Conservation (phyloP, 2,113 vertebrate genomes). For the Corythaixoides concolor region DNA sequence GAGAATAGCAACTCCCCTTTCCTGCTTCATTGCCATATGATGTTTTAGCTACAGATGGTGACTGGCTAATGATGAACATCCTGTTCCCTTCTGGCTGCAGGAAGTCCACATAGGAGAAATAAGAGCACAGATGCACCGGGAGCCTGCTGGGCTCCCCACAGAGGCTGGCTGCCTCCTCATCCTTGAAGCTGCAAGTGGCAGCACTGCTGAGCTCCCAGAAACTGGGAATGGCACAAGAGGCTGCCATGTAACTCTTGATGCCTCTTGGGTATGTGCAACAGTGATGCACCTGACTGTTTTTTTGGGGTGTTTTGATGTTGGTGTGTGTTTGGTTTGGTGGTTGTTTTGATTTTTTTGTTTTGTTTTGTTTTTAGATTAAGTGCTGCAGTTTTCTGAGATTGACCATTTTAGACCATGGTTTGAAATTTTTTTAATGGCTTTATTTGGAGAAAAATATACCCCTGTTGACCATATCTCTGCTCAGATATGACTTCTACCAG, state of each 20-base stretch:
- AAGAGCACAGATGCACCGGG: background rate
- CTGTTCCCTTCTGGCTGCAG: slow-evolving; percentile 24
- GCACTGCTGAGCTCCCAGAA: background rate
- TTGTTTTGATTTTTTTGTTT: no score
- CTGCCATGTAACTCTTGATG: background rate
- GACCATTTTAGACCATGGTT: background rate
- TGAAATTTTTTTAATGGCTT: background rate
- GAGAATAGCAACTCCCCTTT: background rate
- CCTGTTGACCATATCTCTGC: background rate
- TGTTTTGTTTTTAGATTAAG: background rate
- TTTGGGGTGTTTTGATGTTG: background rate
- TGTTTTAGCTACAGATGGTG: slow-evolving; percentile 33
- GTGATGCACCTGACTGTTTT: no score
- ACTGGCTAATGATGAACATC: background rate
- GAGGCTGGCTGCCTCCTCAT: background rate
- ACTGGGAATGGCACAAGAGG: background rate
- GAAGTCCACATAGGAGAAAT: background rate
- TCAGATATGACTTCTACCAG: background rate
- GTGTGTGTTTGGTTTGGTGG: background rate
- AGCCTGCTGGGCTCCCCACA: background rate
- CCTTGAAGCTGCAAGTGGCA: background rate
- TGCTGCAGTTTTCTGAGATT: background rate
- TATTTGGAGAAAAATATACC: background rate
- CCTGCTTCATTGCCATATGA: background rate
- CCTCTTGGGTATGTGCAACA: background rate